Evolutionary conservation across 2,888 invertebrate genomes (phyloP), one percentile per base, ranked within the genome.

Genomic region (Mesorhabditis sp.): DNA sequence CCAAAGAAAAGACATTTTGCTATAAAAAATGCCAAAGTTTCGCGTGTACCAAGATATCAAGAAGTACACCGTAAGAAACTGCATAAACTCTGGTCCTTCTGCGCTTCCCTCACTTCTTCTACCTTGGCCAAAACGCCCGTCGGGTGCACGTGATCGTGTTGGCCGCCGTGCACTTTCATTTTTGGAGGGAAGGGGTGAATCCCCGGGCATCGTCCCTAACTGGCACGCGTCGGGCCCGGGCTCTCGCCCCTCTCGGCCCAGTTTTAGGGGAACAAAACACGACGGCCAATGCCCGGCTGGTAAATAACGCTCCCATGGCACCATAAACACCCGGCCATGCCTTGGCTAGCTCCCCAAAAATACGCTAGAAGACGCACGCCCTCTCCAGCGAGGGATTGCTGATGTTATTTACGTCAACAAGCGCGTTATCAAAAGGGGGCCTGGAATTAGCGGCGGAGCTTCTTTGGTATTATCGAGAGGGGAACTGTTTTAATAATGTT

Each of bases 211-310:
- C 28, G 28, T 28, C 28, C 28, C 28, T 28, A 28, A 28, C 28
- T 28, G 28, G 28, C 28, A 28, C 28, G 28, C 28, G 28, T 28
- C 28, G 28, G 28, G 28, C 13, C n/a, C 10, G n/a, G 15, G 41
- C 61, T 5, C 43, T 66, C 41, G 58, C 50, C 43, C 13, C 6
- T 67, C 67, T 15, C 58, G 50, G n/a, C 62, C 67, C 10, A 41
- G 43, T 43, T 4, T 5, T 65, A 43, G 43, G 4, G 13, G 43
- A 44, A 42, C 4, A 15, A 64, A 64, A 64, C 44, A 61, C 61
- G 62, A 61, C 62, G 67, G 58, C 61, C 67, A 67, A 67, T 43
- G 66, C n/a, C 58, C 43, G 15, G 44, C 43, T 67, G 67, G 58
- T 67, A 61, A 58, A 62, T 67, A 58, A 67, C 62, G 67, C 62